Evolutionary conservation across 2,888 invertebrate genomes (phyloP), one percentile per base, ranked within the genome.

Genomic region (Drosophila dives): DNA sequence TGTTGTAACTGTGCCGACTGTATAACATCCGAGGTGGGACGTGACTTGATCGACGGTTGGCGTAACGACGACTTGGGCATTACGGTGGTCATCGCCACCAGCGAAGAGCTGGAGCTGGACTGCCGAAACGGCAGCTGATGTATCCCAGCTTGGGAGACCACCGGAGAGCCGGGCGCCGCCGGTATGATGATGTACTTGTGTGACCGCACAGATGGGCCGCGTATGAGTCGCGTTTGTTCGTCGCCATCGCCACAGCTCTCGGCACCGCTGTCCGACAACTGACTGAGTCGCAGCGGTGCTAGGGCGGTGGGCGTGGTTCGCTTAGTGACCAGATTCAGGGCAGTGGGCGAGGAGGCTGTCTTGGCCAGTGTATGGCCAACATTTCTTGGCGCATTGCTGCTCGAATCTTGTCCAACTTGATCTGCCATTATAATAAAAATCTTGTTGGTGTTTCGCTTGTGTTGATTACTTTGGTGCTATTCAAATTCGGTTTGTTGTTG

Each of bases 151-250:
- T 55, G 11, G 7, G 38, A 49, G 33, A n/a, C 49, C 32, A 64
- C 45, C 5, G 86, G 83, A 1, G 87, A 63, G 3, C 80, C 80
- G 33, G 92, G 87, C 61, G 90, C 82, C 45, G 93, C 89, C 59
- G 92, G 92, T 65, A 92, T 93, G 7, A 92, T 92, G 45, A 92
- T 93, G 68, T 89, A 92, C 77, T 92, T 92, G 64, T 92, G 92
- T 4, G 91, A 84, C 50, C 91, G 91, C 63, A 86, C 73, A 11
- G 92, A 90, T 0, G 92, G 80, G 15, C 90, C 83, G 36, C 91
- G 91, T 33, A 92, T 87, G 36, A 93, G 91, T 3, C 90, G 90
- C 10, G 91, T 80, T 60, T 92, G 92, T 38, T 92, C 92, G 58
- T 92, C 92, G 63, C 80, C 85, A 61, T 88, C 92, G 66, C 86